Evolutionary conservation across 2,888 invertebrate genomes (phyloP), one percentile per base, ranked within the genome.

Genomic region (Cyclophora punctaria): DNA sequence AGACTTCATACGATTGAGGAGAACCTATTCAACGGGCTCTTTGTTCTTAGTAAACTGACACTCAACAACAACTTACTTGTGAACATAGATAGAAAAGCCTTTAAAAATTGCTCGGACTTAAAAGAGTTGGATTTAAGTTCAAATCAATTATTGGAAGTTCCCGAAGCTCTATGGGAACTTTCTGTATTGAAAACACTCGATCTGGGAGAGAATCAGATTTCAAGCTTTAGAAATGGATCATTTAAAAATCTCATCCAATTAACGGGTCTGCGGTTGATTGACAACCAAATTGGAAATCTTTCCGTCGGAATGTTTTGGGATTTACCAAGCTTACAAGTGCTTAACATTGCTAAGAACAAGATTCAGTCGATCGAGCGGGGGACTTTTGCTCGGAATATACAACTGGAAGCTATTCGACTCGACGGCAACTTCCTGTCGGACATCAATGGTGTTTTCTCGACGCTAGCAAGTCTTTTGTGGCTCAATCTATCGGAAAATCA

Each of bases 191-290:
- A 96, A 81, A 95, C 95, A 1, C 90, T 98, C 49, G 96, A 97
- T 80, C 89, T 98, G 69, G 97, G 96, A 47, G 96, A 97, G 82
- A 98, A 98, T 87, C 93, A 94, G 79, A 95, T 98, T 67, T 92
- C 92, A 43, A 91, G 91, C 48, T 94, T 98, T 62, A 92, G 90
- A 71, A 96, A 96, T 70, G 95, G 95, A 51, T 95, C 96, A 3
- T 95, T 98, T 72, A 92, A 92, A 73, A 95, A 96, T 75, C 89
- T 98, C 49, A 93, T 94, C 65, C 95, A 96, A 80, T 89, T 98
- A 62, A 96, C 95, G 50, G 95, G 96, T 20, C 86, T 98, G 52
- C 91, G 97, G 49, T 77, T 98, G 67, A 96, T 97, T 65, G 96
- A 96, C 71, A 98, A 98, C 83, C 93, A 94, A 73, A 95, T 95